A percentile compares a stretch with the other conserved stretches of the same genome.
These are phyloP conservation scores for Deroplatys truncata DNA, from an alignment of 2,888 invertebrate species.

Conservation along the genomic window DNA sequence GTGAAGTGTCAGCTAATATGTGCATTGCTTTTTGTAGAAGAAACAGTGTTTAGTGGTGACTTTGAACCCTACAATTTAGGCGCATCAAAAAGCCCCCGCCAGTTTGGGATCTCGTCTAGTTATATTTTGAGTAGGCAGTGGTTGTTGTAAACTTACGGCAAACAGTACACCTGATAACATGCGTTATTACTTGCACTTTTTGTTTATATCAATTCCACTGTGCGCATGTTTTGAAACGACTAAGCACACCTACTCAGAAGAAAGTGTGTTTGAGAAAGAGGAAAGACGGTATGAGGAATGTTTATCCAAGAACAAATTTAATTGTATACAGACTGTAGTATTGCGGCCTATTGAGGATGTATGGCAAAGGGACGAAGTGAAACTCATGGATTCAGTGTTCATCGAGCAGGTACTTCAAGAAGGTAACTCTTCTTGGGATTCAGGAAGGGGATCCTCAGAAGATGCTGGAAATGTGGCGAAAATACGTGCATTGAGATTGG, in stretches of 20 bases:
- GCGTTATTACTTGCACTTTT: not conserved
- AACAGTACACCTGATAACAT: not conserved
- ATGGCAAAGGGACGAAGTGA: not conserved
- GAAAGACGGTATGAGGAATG: not conserved
- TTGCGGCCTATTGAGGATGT: not conserved
- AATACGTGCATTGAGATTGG: slow-evolving; percentile 52
- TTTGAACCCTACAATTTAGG: too few relatives aligned
- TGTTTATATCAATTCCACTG: not conserved
- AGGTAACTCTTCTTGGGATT: too few relatives aligned
- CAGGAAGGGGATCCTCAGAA: slow-evolving; percentile 50
- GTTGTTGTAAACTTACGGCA: too few relatives aligned
- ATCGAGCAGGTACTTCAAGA: slow-evolving; percentile 12
- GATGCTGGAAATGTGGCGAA: slow-evolving; percentile 51
- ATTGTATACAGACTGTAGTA: not conserved
- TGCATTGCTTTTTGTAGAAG: not conserved
- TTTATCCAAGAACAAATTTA: not conserved
- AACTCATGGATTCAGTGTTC: slow-evolving; percentile 15
- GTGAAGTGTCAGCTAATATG: not conserved
- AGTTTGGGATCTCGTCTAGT: too few relatives aligned
- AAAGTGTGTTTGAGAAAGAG: not conserved
- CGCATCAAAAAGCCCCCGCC: too few relatives aligned
- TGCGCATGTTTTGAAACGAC: not conserved
- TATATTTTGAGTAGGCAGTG: too few relatives aligned
- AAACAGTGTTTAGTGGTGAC: not conserved
- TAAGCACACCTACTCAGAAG: not conserved